Evolutionary conservation across 2,113 vertebrate genomes (phyloP).

Genomic region (Lathamus discolor): DNA sequence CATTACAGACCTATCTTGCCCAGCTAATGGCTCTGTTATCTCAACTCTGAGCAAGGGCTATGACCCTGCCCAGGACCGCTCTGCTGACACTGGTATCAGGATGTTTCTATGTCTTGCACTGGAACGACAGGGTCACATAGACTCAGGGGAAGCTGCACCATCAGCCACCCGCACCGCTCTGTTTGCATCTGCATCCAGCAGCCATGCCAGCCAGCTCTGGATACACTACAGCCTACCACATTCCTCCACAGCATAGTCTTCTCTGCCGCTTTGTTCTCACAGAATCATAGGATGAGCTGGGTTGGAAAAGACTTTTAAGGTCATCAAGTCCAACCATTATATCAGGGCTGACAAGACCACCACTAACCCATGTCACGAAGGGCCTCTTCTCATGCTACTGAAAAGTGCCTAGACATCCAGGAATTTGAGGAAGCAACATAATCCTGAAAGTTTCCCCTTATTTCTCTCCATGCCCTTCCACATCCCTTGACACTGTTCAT

Average conservation of each 20-base stretch:
- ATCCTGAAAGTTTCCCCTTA: background rate
- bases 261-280: background rate
- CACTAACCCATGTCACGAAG: background rate
- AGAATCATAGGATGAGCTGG: background rate
- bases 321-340: background rate
- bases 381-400: background rate
- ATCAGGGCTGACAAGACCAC: background rate
- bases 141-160: background rate
- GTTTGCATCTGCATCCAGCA: background rate
- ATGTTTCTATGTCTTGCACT: fast-evolving
- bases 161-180: fast-evolving
- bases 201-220: background rate
- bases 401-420: background rate
- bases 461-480: background rate
- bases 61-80: background rate
- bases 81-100: background rate
- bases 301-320: background rate
- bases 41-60: background rate
- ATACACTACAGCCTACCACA: background rate
- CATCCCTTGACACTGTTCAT: background rate
- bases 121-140: background rate
- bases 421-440: background rate
- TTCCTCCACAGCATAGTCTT: background rate
- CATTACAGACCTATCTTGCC: constrained; percentile 29
- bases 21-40: constrained; percentile 6